Percentiles rank a stretch among this genome's conserved stretches.
Conservation (phyloP, 2,113 vertebrate species). For the Neoarius graeffei region DNA sequence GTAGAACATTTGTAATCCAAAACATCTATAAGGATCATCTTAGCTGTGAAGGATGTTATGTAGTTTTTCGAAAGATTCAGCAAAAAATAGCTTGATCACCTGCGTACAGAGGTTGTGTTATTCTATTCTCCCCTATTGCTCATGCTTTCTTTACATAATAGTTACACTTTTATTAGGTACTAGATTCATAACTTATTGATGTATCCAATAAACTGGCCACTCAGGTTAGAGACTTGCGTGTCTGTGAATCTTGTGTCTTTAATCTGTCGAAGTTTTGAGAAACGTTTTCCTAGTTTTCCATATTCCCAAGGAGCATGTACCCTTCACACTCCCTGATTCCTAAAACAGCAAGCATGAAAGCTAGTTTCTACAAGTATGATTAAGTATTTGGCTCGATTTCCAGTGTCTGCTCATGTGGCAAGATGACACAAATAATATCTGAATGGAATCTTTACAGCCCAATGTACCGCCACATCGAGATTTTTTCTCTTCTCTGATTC, state of each 20-base stretch:
- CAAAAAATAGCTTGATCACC: too few relatives aligned
- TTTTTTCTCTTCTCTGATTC: not conserved
- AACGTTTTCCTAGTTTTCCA: not conserved
- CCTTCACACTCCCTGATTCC: not conserved
- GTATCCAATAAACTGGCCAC: not conserved
- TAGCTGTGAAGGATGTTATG: too few relatives aligned
- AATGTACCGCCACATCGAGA: not conserved
- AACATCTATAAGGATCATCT: too few relatives aligned
- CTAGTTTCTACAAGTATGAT: not conserved
- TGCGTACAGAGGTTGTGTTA: too few relatives aligned
- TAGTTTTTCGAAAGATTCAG: too few relatives aligned
- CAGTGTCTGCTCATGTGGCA: not conserved
- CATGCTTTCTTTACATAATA: not conserved
- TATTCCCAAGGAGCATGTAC: not conserved
- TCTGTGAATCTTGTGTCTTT: not conserved
- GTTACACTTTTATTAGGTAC: not conserved
- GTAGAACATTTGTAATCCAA: too few relatives aligned
- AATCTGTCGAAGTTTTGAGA: not conserved
- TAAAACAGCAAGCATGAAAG: not conserved
- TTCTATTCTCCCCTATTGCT: too few relatives aligned
- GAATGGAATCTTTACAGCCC: not conserved
- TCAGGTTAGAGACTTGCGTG: not conserved
- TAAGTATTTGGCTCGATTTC: not conserved
- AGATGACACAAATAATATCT: slow-evolving; percentile 6
- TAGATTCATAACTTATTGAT: not conserved